Evolutionary conservation across 2,888 invertebrate species (phyloP).

Genomic region (Oscheius onirici): DNA sequence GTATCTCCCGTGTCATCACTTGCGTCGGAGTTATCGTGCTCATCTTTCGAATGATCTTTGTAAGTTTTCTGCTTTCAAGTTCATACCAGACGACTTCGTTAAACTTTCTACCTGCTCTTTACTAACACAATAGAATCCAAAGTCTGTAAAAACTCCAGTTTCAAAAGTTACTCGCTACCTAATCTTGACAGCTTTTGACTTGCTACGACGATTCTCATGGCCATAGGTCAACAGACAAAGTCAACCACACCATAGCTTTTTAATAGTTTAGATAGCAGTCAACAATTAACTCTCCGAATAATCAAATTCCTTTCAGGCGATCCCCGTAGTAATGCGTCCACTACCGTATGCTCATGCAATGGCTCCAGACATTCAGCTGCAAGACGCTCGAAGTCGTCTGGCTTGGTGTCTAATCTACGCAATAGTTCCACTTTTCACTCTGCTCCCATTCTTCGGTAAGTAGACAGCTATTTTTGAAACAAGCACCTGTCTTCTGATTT

Average conservation of each 20-base stretch:
- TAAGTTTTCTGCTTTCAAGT: neutral
- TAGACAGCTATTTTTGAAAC: neutral
- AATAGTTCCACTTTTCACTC: slow-evolving; percentile 40
- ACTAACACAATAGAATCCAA: too few relatives aligned
- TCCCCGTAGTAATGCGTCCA: slow-evolving; percentile 36
- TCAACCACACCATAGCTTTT: too few relatives aligned
- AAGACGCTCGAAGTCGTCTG: slow-evolving; percentile 53
- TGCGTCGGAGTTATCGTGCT: slow-evolving; percentile 39
- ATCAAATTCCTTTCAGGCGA: slow-evolving; percentile 41
- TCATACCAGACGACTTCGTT: too few relatives aligned
- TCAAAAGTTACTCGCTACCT: too few relatives aligned
- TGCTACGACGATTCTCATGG: too few relatives aligned
- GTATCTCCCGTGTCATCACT: slow-evolving; percentile 43
- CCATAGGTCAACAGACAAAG: too few relatives aligned
- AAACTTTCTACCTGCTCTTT: too few relatives aligned
- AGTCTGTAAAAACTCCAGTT: too few relatives aligned
- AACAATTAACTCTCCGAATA: neutral
- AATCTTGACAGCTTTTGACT: too few relatives aligned
- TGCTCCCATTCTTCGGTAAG: slow-evolving; percentile 47
- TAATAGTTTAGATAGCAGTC: neutral
- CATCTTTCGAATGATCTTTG: slow-evolving; percentile 38
- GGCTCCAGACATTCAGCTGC: slow-evolving; percentile 49
- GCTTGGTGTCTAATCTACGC: slow-evolving; percentile 45
- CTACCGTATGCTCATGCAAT: slow-evolving; percentile 49
- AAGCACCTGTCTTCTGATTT: neutral